Conservation (phyloP, 2,888 invertebrate genomes). For the Phyto melanocephala region DNA sequence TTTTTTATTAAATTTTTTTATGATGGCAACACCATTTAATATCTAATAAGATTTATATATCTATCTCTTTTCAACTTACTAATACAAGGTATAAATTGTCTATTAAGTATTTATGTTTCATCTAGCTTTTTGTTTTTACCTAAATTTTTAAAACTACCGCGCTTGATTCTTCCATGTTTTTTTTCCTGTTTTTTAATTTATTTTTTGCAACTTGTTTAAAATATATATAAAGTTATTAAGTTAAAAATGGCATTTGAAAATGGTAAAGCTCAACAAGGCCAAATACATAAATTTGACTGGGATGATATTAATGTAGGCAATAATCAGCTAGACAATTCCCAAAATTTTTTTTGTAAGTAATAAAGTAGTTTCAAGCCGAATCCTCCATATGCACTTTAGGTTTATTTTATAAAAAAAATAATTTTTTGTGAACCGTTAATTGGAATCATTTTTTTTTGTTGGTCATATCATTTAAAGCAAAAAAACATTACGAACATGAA, state of each 20-base stretch:
- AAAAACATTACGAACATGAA: constrained; percentile 68
- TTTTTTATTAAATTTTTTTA: no score
- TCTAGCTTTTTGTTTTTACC: constrained; percentile 14
- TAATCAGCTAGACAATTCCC: constrained; percentile 71
- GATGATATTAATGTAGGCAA: constrained; percentile 74
- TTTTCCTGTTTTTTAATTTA: background rate
- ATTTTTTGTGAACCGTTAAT: constrained; percentile 18
- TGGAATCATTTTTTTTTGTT: background rate
- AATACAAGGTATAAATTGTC: background rate
- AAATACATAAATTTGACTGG: constrained; percentile 70
- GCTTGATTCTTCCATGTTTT: background rate
- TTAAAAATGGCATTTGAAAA: constrained; percentile 57
- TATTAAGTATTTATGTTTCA: background rate
- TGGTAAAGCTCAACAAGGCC: constrained; percentile 21
- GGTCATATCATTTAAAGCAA: constrained; percentile 44
- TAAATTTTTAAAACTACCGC: constrained; percentile 21
- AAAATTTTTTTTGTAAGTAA: constrained; percentile 73
- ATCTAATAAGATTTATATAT: no score
- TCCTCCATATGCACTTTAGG: no score
- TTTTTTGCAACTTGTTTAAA: background rate
- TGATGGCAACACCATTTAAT: no score
- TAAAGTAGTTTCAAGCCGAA: background rate
- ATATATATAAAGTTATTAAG: no score
- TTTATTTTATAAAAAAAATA: background rate
- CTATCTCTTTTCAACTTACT: background rate